Evolutionary conservation across 92 coral and sea anemone species (phyloP).

Genomic region (Paramuricea clavata): DNA sequence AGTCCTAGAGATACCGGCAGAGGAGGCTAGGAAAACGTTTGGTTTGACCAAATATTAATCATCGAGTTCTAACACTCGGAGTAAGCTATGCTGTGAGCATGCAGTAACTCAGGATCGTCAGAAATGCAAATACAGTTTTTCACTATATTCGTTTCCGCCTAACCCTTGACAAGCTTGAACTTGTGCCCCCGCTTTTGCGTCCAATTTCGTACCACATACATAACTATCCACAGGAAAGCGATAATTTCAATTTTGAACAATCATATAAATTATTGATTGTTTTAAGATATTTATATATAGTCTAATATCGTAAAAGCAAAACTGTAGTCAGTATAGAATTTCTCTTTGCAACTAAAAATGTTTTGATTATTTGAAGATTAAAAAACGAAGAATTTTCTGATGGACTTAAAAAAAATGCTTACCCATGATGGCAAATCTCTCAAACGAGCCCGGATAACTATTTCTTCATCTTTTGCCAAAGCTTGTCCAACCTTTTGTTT

Average conservation of each 20-base stretch:
- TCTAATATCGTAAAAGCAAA: neutral
- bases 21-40: too few relatives aligned
- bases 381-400: neutral
- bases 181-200: neutral
- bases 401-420: slow-evolving; percentile 24
- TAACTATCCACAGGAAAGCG: neutral
- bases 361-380: neutral
- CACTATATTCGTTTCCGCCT: neutral
- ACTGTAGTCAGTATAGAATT: neutral
- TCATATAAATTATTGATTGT: neutral
- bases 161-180: neutral
- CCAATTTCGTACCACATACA: too few relatives aligned
- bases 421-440: slow-evolving; percentile 93
- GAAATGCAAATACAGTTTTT: neutral
- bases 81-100: too few relatives aligned
- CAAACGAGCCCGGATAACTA: slow-evolving; percentile 69
- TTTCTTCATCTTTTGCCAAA: slow-evolving; percentile 73
- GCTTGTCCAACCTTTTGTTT: slow-evolving; percentile 67
- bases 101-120: neutral
- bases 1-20: too few relatives aligned
- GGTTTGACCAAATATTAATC: too few relatives aligned
- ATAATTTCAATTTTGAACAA: neutral
- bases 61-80: too few relatives aligned
- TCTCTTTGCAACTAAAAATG: neutral
- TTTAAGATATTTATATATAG: neutral